Percentiles rank a stretch among this genome's conserved stretches.
Conservation (phyloP, 1,140 invertebrate genomes). For the Brachionus sp. region DNA sequence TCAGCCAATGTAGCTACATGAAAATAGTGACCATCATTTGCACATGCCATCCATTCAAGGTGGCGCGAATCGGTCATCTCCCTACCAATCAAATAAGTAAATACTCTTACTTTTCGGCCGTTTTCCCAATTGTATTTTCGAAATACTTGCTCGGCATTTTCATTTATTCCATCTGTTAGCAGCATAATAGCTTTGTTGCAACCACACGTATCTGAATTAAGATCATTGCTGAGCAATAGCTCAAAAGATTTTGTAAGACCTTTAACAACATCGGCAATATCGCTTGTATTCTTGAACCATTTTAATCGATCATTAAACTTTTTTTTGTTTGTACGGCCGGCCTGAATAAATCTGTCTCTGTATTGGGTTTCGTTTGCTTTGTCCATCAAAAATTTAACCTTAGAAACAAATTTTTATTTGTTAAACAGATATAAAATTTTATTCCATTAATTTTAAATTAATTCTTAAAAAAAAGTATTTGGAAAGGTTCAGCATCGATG, state of each 20-base stretch:
- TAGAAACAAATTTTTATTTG: background rate
- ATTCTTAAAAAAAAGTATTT: too few species aligned
- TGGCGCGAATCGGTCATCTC: slow-evolving; percentile 74
- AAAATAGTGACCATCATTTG: slow-evolving; percentile 32
- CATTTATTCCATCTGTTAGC: slow-evolving; percentile 92
- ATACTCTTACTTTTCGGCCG: slow-evolving; percentile 69
- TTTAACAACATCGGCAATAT: slow-evolving; percentile 88
- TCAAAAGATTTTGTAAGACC: slow-evolving; percentile 86
- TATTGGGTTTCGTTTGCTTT: background rate
- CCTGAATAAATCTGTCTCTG: background rate
- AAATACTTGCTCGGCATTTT: slow-evolving; percentile 86
- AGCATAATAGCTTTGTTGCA: slow-evolving; percentile 98
- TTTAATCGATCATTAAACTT: background rate
- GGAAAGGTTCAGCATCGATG: too few species aligned
- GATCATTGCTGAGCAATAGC: slow-evolving; percentile 62
- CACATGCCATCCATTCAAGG: slow-evolving; percentile 60
- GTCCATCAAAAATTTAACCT: slow-evolving; percentile 21
- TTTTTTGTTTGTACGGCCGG: slow-evolving; percentile 38
- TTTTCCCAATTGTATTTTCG: slow-evolving; percentile 73
- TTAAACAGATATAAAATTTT: too few species aligned
- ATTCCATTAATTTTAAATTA: background rate
- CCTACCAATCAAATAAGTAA: slow-evolving; percentile 92
- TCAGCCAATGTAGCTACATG: slow-evolving; percentile 37
- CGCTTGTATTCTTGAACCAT: slow-evolving; percentile 67
- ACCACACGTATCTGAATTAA: slow-evolving; percentile 52